phyloP scores from a whole-genome alignment of 2,797 vertebrate genomes.

The Lutjanus campechanus region DNA sequence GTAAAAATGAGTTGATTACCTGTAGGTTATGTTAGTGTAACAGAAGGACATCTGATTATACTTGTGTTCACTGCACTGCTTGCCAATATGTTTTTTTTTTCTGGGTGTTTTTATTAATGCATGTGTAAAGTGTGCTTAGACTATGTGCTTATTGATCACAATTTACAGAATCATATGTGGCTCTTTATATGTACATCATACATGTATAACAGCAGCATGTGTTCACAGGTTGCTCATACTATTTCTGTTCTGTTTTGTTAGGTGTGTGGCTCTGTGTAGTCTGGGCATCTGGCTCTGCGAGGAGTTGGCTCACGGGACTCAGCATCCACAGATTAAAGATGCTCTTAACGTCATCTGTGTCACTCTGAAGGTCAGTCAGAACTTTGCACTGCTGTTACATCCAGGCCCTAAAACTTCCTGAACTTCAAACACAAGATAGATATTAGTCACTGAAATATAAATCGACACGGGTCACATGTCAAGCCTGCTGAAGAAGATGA shows the following conservation, averaged over 20 bases:
- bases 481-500: background rate
- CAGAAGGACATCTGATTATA: background rate
- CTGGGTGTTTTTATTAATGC: background rate
- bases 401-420: background rate
- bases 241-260: slow-evolving; percentile 63
- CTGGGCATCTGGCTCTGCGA: slow-evolving; percentile 98
- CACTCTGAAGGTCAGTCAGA: slow-evolving; percentile 93
- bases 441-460: slow-evolving; percentile 1
- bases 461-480: background rate
- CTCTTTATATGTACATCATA: background rate
- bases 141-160: background rate
- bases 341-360: slow-evolving; percentile 98
- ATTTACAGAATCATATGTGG: background rate
- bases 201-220: background rate
- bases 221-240: background rate
- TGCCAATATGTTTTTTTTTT: background rate
- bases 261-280: slow-evolving; percentile 97
- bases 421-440: background rate
- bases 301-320: slow-evolving; percentile 93
- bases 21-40: background rate
- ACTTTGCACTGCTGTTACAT: background rate
- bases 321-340: slow-evolving; percentile 96
- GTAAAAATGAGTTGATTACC: too few relatives aligned
- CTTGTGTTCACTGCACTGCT: background rate
- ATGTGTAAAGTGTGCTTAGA: background rate